phyloP scores from a whole-genome alignment of 1,140 invertebrate species.

The Telenomus remus region DNA sequence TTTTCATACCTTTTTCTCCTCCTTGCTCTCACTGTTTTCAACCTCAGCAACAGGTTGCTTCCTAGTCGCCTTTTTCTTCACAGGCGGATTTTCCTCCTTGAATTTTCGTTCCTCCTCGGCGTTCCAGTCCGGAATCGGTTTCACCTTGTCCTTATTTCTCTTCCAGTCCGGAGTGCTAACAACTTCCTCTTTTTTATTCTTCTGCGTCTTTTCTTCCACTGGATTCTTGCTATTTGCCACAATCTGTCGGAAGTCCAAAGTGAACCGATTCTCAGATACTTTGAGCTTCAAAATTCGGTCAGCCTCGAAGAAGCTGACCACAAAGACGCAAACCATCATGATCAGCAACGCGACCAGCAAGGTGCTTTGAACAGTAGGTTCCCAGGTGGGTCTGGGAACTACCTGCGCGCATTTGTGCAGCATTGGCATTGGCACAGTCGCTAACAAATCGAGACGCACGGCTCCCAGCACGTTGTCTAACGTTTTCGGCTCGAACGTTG shows the following conservation, averaged over 20 bases:
- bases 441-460: slow-evolving; percentile 79
- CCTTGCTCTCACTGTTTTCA: slow-evolving; percentile 4
- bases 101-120: slow-evolving; percentile 66
- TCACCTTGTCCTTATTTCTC: slow-evolving; percentile 20
- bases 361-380: slow-evolving; percentile 82
- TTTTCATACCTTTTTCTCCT: slow-evolving; percentile 40
- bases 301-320: slow-evolving; percentile 84
- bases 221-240: slow-evolving; percentile 49
- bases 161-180: slow-evolving; percentile 20
- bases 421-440: slow-evolving; percentile 86
- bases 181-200: slow-evolving; percentile 44
- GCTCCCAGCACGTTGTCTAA: slow-evolving; percentile 40
- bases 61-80: slow-evolving; percentile 54
- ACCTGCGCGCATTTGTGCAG: slow-evolving; percentile 84
- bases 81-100: slow-evolving; percentile 52
- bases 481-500: slow-evolving; percentile 13
- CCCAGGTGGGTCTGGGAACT: slow-evolving; percentile 87
- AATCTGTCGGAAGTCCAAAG: slow-evolving; percentile 78
- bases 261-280: slow-evolving; percentile 73
- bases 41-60: slow-evolving; percentile 28
- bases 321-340: slow-evolving; percentile 77
- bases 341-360: slow-evolving; percentile 79
- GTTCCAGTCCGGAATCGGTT: slow-evolving; percentile 61
- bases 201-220: slow-evolving; percentile 52
- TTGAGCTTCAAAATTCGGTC: slow-evolving; percentile 81